Evolutionary conservation across 2,888 invertebrate species (phyloP), one percentile per base, ranked within the genome.

Genomic region (Catocala sponsa): DNA sequence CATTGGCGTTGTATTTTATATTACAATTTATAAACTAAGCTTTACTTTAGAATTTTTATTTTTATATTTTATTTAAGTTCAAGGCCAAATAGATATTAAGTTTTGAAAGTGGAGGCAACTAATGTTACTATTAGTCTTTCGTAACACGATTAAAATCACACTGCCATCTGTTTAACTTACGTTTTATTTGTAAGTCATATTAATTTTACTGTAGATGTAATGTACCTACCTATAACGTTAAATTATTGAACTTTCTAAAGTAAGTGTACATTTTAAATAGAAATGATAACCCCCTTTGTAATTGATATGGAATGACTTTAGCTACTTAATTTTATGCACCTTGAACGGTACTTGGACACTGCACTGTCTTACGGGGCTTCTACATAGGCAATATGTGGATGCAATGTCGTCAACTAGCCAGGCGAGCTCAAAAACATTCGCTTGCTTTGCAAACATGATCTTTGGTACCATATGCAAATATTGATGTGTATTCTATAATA

Each of bases 191-290:
- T 67, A 72, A 72, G 68, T 60, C 49, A 65, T 67, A 49, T 60
- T 78, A 65, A 68, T 63, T 74, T 69, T 70, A 68, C 50, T 72
- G 63, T 69, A 65, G 65, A 62, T 12, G 49, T 69, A 74, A 65
- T 61, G 42, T 63, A n/a, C n/a, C n/a, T n/a, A n/a, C n/a, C n/a
- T n/a, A 62, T 76, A 71, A 68, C 35, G 13, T 67, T 76, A 79
- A 74, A 77, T 81, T 85, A 87, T 85, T 87, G 79, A 87, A 87
- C 83, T 83, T 83, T 81, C 58, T 78, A 78, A 72, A 77, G 67
- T 88, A 89, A 88, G 84, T 87, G 84, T 90, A 88, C 79, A 85
- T 83, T 87, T 81, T 83, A 84, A 72, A 81, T 88, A 87, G 74
- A 80, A 80, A 68, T 68, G 72, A 79, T 80, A 85, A 80, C 81